phyloP scores from a whole-genome alignment of 2,113 vertebrate species.

The Osmerus mordax region DNA sequence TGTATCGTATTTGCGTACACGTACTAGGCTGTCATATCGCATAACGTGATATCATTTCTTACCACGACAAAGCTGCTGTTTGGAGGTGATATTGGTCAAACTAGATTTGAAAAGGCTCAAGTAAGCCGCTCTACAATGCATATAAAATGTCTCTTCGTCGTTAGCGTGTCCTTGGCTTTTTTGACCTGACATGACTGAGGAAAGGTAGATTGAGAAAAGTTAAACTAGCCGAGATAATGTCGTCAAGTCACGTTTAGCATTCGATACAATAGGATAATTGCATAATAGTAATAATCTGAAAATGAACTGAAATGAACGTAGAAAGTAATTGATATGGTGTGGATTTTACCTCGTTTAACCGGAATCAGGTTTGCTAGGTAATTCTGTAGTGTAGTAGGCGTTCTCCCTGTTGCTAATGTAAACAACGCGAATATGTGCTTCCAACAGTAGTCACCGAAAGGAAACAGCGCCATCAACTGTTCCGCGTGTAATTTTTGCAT shows the following conservation, averaged over 20 bases:
- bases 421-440: not conserved
- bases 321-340: not conserved
- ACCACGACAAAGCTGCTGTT: slow-evolving; percentile 85
- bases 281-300: no score
- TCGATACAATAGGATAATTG: no score
- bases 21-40: not conserved
- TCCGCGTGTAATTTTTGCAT: not conserved
- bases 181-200: slow-evolving; percentile 51
- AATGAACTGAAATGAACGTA: no score
- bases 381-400: no score
- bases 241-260: no score
- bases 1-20: no score
- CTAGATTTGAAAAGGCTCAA: slow-evolving; percentile 86
- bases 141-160: slow-evolving; percentile 83
- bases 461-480: not conserved
- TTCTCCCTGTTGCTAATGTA: no score
- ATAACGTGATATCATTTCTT: slow-evolving; percentile 40
- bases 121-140: slow-evolving; percentile 84
- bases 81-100: slow-evolving; percentile 85
- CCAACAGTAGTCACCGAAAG: not conserved
- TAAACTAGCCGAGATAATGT: no score
- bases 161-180: slow-evolving; percentile 43
- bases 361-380: no score
- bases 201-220: not conserved
- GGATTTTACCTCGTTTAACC: not conserved